Evolutionary conservation across 92 coral and sea anemone species (phyloP).

Genomic region (Phenganax stokvisi): DNA sequence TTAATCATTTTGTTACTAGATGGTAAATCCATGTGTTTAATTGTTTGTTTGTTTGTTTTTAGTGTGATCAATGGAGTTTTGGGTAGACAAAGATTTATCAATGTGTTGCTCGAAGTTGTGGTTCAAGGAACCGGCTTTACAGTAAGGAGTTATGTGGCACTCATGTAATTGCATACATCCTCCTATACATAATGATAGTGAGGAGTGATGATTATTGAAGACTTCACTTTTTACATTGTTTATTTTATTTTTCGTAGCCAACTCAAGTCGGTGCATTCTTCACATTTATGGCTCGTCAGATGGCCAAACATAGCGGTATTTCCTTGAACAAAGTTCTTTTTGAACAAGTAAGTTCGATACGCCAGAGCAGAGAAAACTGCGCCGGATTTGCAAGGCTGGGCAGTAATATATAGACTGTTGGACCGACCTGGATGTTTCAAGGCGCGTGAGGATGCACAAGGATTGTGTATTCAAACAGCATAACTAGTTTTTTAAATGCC

Average conservation of each 20-base stretch:
- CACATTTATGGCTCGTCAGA: constrained; percentile 94
- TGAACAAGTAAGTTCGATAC: constrained; percentile 66
- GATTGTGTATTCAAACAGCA: too few relatives aligned
- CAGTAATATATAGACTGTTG: too few relatives aligned
- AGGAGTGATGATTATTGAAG: too few relatives aligned
- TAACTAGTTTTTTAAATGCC: too few relatives aligned
- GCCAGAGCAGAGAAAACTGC: not conserved
- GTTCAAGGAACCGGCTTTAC: constrained; percentile 91
- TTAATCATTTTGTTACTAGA: not conserved
- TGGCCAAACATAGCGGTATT: constrained; percentile 89
- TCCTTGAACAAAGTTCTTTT: constrained; percentile 80
- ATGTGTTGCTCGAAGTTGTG: constrained; percentile 79
- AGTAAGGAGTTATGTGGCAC: constrained; percentile 46
- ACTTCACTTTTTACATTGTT: not conserved
- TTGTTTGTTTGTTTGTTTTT: not conserved
- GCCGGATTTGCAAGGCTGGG: not conserved
- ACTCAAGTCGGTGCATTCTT: constrained; percentile 95
- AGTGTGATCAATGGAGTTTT: constrained; percentile 62
- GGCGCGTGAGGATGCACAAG: too few relatives aligned
- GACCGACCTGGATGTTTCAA: too few relatives aligned
- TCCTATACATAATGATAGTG: too few relatives aligned
- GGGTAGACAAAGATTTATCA: constrained; percentile 78
- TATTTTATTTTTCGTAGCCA: constrained; percentile 55
- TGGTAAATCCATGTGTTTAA: not conserved
- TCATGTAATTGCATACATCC: not conserved